These are phyloP conservation scores for Oplegnathus fasciatus DNA, from an alignment of 2,113 vertebrate genomes.

Conservation along the genomic window DNA sequence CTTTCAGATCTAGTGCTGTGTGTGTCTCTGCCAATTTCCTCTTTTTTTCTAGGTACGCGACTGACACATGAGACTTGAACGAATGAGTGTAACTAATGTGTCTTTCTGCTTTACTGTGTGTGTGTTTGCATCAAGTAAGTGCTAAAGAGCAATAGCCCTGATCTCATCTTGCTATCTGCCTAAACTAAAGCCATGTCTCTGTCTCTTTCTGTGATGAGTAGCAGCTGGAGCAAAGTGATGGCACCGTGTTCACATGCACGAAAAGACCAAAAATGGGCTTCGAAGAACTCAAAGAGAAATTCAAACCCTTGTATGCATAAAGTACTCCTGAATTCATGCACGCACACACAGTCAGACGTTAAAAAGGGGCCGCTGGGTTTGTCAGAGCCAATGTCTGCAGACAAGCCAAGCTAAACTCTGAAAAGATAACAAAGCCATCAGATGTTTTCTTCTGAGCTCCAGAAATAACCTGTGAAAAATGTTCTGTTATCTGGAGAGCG, in stretches of 20 bases:
- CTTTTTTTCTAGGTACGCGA: background rate
- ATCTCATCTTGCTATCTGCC: slow-evolving; percentile 12
- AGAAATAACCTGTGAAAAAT: slow-evolving; percentile 54
- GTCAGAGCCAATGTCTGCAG: slow-evolving; percentile 14
- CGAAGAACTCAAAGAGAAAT: background rate
- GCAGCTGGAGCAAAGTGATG: slow-evolving; percentile 30
- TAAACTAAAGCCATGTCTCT: slow-evolving; percentile 13
- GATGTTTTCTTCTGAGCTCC: slow-evolving; percentile 23
- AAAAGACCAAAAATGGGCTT: slow-evolving; percentile 12
- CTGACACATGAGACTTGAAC: background rate
- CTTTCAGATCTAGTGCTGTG: slow-evolving; percentile 3
- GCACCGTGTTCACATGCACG: background rate
- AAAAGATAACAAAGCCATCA: slow-evolving; percentile 14
- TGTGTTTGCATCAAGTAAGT: background rate
- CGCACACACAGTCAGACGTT: background rate
- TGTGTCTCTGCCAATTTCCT: slow-evolving; percentile 1
- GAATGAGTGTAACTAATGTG: background rate
- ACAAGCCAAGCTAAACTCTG: slow-evolving; percentile 35
- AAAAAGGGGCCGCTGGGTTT: background rate
- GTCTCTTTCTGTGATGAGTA: slow-evolving; percentile 20
- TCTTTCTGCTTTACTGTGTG: background rate
- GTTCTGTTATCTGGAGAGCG: slow-evolving; percentile 17
- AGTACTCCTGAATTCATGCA: background rate
- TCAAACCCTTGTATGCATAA: background rate
- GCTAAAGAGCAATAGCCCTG: slow-evolving; percentile 1